These are phyloP conservation scores for Xiphophorus maculatus DNA, from an alignment of 2,113 vertebrate species.

Conservation along the genomic window DNA sequence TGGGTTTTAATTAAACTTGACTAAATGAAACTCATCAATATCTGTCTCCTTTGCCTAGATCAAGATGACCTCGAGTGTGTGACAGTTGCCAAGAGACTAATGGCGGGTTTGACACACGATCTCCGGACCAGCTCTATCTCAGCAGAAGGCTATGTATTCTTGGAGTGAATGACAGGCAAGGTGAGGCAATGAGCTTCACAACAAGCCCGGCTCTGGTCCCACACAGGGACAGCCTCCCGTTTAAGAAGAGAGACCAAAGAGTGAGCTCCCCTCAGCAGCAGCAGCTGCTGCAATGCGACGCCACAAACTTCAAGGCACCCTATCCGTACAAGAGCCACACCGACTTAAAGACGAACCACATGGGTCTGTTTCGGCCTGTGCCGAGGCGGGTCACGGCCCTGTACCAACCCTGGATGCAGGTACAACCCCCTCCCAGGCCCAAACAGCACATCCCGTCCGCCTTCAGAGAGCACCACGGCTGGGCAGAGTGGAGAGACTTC, in stretches of 20 bases:
- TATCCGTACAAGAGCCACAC: slow-evolving; percentile 70
- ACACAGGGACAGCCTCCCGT: slow-evolving; percentile 67
- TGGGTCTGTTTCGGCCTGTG: slow-evolving; percentile 49
- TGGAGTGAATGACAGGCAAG: slow-evolving; percentile 34
- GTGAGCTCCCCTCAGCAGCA: slow-evolving; percentile 22
- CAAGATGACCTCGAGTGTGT: slow-evolving; percentile 32
- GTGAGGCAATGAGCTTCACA: slow-evolving; percentile 67
- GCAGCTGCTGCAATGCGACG: slow-evolving; percentile 52
- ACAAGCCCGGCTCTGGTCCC: slow-evolving; percentile 53
- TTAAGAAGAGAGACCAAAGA: slow-evolving; percentile 77
- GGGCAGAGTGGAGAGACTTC: slow-evolving; percentile 55
- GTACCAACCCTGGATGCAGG: slow-evolving; percentile 69
- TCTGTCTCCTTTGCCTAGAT: slow-evolving; percentile 44
- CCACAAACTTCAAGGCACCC: slow-evolving; percentile 75
- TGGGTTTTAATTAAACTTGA: background rate
- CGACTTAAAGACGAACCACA: slow-evolving; percentile 45
- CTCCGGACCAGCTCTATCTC: slow-evolving; percentile 32
- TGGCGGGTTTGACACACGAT: slow-evolving; percentile 43
- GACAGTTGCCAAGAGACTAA: slow-evolving; percentile 46
- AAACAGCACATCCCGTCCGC: slow-evolving; percentile 52
- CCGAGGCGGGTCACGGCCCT: slow-evolving; percentile 48
- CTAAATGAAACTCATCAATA: slow-evolving; percentile 1
- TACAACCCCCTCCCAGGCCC: slow-evolving; percentile 34
- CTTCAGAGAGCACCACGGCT: slow-evolving; percentile 56
- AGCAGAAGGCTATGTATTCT: slow-evolving; percentile 28